Percentiles rank a stretch among this genome's conserved stretches.
Evolutionary conservation across 2,113 vertebrate genomes (phyloP).

Genomic region (Gobio gobio): DNA sequence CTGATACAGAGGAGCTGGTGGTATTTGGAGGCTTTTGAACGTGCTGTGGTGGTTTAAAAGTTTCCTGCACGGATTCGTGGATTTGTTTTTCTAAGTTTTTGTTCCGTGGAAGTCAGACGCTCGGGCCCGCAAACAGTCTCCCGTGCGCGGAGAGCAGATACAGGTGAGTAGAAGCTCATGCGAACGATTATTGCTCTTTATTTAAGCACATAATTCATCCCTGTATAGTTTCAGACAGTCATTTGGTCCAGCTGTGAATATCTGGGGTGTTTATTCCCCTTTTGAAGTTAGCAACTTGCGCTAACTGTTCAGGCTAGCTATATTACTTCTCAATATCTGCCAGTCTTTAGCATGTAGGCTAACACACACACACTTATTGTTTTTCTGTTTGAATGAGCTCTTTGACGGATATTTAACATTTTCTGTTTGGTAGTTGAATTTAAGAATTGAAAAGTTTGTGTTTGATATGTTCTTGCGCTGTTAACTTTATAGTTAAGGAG

Average conservation of each 20-base stretch:
- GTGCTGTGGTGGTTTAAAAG: not conserved
- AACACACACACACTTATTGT: not conserved
- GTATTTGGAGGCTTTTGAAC: not conserved
- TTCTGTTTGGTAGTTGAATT: not conserved
- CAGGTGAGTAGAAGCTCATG: conserved; percentile 23
- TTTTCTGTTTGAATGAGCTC: not conserved
- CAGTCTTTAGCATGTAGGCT: conserved; percentile 30
- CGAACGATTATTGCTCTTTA: not conserved
- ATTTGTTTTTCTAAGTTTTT: conserved; percentile 45
- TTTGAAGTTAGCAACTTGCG: conserved; percentile 19
- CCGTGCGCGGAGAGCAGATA: conserved; percentile 42
- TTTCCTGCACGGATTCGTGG: conserved; percentile 16
- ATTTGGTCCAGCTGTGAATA: not conserved
- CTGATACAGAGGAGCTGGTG: not conserved
- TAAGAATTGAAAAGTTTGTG: not conserved
- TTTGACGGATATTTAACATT: not conserved
- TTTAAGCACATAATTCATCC: not conserved
- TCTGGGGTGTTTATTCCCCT: not conserved
- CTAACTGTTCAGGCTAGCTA: conserved; percentile 26
- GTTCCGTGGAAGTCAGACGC: conserved; percentile 23
- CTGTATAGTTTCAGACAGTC: not conserved
- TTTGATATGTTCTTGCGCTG: not conserved
- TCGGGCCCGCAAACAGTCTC: conserved; percentile 39
- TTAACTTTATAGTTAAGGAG: not conserved
- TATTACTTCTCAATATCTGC: conserved; percentile 2